phyloP scores from a whole-genome alignment of 2,113 vertebrate genomes.

The Pycnonotus jocosus region DNA sequence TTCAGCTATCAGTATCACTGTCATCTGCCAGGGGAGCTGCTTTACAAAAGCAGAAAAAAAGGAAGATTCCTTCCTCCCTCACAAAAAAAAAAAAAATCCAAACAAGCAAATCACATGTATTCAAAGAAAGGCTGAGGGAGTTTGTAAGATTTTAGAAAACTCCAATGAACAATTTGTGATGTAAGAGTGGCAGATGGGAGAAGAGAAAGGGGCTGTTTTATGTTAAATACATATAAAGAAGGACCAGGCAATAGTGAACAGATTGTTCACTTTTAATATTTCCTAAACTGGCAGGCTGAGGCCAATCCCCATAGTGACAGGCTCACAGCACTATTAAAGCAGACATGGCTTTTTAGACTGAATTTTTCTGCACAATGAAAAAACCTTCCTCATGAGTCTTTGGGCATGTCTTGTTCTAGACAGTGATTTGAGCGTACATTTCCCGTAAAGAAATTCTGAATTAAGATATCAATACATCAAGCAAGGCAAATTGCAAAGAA shows the following conservation, averaged over 20 bases:
- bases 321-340: not conserved
- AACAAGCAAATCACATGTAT: not conserved
- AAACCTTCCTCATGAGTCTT: not conserved
- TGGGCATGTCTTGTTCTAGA: not conserved
- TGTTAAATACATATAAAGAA: not conserved
- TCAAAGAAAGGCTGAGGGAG: not conserved
- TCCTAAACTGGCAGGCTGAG: not conserved
- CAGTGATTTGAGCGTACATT: not conserved
- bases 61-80: not conserved
- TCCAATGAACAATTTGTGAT: not conserved
- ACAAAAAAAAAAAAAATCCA: not conserved
- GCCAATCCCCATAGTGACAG: not conserved
- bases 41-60: not conserved
- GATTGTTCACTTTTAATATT: slow-evolving; percentile 20
- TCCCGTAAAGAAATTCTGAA: not conserved
- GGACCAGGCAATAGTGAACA: not conserved
- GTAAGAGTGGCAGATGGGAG: not conserved
- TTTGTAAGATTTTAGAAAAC: not conserved
- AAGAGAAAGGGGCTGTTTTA: not conserved
- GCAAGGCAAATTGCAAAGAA: not conserved
- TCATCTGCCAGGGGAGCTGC: slow-evolving; percentile 19
- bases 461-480: not conserved
- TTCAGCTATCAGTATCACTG: slow-evolving; percentile 18
- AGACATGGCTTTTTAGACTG: not conserved
- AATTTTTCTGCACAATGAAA: not conserved